A percentile compares a stretch with the other conserved stretches of the same genome.
Conservation (phyloP, 2,113 vertebrate genomes). For the Osmerus mordax region DNA sequence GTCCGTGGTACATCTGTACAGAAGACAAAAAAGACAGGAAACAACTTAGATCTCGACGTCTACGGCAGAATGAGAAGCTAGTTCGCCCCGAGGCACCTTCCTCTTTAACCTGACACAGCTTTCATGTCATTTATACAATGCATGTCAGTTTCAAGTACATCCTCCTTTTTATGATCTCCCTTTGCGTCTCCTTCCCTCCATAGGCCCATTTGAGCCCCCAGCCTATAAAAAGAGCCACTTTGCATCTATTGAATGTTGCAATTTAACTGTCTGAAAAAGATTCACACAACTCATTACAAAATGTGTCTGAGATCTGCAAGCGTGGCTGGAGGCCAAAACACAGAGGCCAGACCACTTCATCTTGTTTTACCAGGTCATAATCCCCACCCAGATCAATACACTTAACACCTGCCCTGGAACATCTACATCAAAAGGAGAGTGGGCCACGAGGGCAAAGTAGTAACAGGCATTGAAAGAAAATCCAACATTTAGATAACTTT, state of each 20-base stretch:
- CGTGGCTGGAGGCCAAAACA: conserved; percentile 40
- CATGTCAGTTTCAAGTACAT: conserved; percentile 48
- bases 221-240: conserved; percentile 49
- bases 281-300: conserved; percentile 55
- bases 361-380: conserved; percentile 38
- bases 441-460: conserved; percentile 37
- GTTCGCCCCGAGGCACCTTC: not conserved
- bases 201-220: conserved; percentile 35
- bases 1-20: conserved; percentile 70
- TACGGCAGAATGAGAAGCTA: conserved; percentile 28
- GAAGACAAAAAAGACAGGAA: conserved; percentile 53
- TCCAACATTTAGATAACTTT: conserved; percentile 52
- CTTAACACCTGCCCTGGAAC: conserved; percentile 10
- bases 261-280: conserved; percentile 52
- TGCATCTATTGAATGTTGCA: conserved; percentile 39
- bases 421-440: conserved; percentile 19
- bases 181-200: conserved; percentile 37
- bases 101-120: conserved; percentile 34
- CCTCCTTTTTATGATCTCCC: conserved; percentile 55
- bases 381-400: conserved; percentile 50
- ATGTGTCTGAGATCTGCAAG: conserved; percentile 40
- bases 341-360: conserved; percentile 30
- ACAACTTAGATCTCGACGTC: conserved; percentile 44
- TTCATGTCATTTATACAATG: conserved; percentile 54
- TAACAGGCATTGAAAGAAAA: conserved; percentile 47